Evolutionary conservation across 1,140 invertebrate genomes (phyloP), one percentile per base, ranked within the genome.

Genomic region (Muscidifurax raptorellus): DNA sequence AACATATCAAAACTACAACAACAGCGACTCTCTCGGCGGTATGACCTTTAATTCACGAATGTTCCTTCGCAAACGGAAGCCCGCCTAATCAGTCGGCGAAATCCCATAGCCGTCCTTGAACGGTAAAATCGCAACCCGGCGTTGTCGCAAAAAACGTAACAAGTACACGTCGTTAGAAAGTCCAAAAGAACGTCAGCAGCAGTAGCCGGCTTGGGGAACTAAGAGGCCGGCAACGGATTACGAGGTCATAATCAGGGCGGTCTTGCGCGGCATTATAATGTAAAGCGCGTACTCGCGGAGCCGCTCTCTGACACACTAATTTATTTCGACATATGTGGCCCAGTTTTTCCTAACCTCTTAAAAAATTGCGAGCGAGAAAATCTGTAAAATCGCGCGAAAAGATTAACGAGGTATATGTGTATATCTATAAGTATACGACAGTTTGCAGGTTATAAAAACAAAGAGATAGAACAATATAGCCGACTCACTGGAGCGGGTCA

Each of bases 401-500:
- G 66, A 40, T 80, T 9, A 6, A 0, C 22, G 22, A 1, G 52
- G n/a, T 5, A 44, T 6, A n/a, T n/a, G n/a, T n/a, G n/a, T n/a
- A n/a, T n/a, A n/a, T n/a, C n/a, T n/a, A n/a, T n/a, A n/a, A n/a
- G n/a, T n/a, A 28, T 47, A 44, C 22, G 36, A 0, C 28, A 10
- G 66, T 47, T 59, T 59, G 7, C 15, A 30, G 27, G 25, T 52
- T 30, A 36, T 18, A 64, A 40, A 59, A 59, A 59, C 52, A 59
- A 18, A 59, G 18, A 59, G 52, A n/a, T n/a, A 59, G 52, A 6
- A n/a, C 44, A 59, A 18, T 7, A 59, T 59, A 59, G 59, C 28
- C 74, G 25, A 88, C 90, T 89, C 83, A 90, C 90, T 90, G 1
- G 40, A 27, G 13, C 86, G 86, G 79, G 90, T 90, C n/a, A 90